Percentiles rank a stretch among this genome's conserved stretches.
These are phyloP conservation scores for Zaprionus kolodkinae DNA, from an alignment of 1,140 invertebrate genomes.

Conservation along the genomic window DNA sequence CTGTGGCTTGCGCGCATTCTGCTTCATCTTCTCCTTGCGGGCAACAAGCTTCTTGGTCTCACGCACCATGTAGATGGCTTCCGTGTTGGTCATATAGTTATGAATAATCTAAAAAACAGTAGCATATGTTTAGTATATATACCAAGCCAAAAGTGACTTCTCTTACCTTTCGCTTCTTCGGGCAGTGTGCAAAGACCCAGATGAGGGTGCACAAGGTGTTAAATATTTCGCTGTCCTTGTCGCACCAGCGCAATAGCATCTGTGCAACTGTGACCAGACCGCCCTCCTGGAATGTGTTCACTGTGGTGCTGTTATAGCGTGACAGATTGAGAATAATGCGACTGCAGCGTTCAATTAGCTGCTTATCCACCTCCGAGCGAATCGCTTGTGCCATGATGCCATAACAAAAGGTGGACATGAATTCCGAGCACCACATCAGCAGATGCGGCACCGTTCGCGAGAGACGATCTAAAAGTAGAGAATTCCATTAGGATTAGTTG, in stretches of 20 bases:
- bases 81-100: slow-evolving; percentile 76
- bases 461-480: slow-evolving; percentile 61
- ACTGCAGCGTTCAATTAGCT: slow-evolving; percentile 81
- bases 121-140: neutral
- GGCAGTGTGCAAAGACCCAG: slow-evolving; percentile 87
- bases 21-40: slow-evolving; percentile 83
- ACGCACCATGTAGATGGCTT: slow-evolving; percentile 79
- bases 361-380: slow-evolving; percentile 83
- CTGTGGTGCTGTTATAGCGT: slow-evolving; percentile 75
- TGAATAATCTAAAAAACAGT: slow-evolving; percentile 67
- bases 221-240: slow-evolving; percentile 87
- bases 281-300: slow-evolving; percentile 75
- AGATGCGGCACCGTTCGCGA: slow-evolving; percentile 81
- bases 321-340: slow-evolving; percentile 83
- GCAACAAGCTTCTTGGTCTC: slow-evolving; percentile 82
- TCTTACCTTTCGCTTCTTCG: slow-evolving; percentile 85
- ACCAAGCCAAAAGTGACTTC: neutral
- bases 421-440: slow-evolving; percentile 76
- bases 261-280: slow-evolving; percentile 81
- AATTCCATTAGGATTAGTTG: neutral
- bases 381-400: slow-evolving; percentile 84
- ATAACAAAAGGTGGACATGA: slow-evolving; percentile 81
- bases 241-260: slow-evolving; percentile 87
- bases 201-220: slow-evolving; percentile 87
- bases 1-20: slow-evolving; percentile 71